Base-by-base conservation (phyloP, 2,888 invertebrate genomes). In the Hypomecis atomaria region DNA sequence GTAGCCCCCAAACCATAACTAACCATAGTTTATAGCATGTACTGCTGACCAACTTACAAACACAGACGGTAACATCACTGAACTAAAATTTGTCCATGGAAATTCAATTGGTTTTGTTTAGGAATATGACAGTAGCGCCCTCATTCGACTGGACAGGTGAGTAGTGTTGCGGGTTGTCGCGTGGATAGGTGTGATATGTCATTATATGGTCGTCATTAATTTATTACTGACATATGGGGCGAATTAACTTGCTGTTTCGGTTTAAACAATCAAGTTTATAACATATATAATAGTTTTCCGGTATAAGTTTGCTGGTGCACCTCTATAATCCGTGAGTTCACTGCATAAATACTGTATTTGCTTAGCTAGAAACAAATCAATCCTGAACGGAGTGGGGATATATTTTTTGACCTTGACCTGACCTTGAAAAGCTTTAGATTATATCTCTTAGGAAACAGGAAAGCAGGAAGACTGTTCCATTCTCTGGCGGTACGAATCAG, bases 11-110 rank as follows among this genome's bases (percentile, higher is more conserved):
- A 60, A 65, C 37, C 42, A 61, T 50, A 48, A 40, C 45, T 47
- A 59, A 56, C 66, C 33, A 60, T 66, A 40, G 37, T 64, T 44
- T 38, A 65, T 55, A 34, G 36, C 60, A 23, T 59, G 54, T 40
- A 43, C 6, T 11, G 48, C 6, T 9, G 48, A 13, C 45, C 45
- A 47, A 47, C 33, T 37, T 49, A 11, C 1, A 6, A 5, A 6
- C 37, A 8, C 36, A 7, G 11, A 0, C 37, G 49, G 37, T 37
- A 0, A 49, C 36, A 49, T 37, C 2, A 5, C 36, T 2, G 47
- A 50, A 50, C 13, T 50, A 38, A 38, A 45, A 9, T 0, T 13
- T 11, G 13, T 8, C 11, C 6, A 13, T 13, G 1, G 6, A 9
- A 5, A 4, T 0, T 23, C 11, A 0, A 2, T 7, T 11, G 8